These are phyloP conservation scores for Brachionus asplanchnoidis DNA, from an alignment of 1,140 invertebrate genomes.

Conservation along the genomic window DNA sequence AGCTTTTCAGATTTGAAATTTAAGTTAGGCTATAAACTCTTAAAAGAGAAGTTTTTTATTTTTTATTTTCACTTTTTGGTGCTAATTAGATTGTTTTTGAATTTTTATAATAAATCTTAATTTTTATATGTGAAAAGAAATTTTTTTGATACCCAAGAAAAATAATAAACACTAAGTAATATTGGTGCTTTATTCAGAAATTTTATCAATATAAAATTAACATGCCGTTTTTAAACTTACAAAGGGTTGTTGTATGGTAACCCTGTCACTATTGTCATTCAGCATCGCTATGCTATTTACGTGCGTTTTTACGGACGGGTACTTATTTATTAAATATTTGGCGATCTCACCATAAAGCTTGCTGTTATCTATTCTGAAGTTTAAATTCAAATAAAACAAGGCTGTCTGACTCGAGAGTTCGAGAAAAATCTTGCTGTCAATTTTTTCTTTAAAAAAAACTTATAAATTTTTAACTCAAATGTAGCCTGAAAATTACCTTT, in stretches of 20 bases:
- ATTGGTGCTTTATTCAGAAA: no score
- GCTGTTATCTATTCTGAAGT: background rate
- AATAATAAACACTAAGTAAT: no score
- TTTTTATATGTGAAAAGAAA: no score
- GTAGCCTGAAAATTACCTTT: background rate
- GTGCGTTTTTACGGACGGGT: no score
- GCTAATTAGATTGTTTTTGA: no score
- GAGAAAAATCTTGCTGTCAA: background rate
- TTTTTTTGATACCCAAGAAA: no score
- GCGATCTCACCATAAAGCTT: background rate
- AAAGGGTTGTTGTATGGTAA: background rate
- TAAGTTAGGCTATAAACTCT: no score
- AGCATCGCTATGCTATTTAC: background rate
- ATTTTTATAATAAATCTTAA: no score
- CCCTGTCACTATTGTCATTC: background rate
- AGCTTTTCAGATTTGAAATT: no score
- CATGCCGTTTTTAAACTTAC: background rate
- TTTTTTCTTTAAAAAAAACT: background rate
- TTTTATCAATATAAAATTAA: no score
- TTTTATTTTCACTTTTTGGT: no score
- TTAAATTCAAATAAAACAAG: background rate
- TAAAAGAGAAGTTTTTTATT: no score
- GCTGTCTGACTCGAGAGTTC: background rate
- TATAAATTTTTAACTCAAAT: background rate
- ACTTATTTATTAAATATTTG: background rate